phyloP scores from a whole-genome alignment of 2,113 vertebrate genomes.

The Gasterosteus aculeatus region DNA sequence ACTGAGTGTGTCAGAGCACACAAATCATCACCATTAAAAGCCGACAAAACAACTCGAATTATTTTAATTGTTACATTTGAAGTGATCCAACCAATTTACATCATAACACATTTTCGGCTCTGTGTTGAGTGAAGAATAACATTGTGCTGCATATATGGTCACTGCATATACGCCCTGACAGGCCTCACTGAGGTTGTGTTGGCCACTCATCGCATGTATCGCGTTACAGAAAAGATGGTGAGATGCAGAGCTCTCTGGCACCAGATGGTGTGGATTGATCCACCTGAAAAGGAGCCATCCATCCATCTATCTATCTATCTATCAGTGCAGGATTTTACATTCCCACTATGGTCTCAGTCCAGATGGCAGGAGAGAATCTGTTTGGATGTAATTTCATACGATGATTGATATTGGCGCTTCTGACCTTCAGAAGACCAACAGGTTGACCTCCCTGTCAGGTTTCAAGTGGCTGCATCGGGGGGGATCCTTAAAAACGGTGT shows the following conservation, averaged over 20 bases:
- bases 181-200: conserved; percentile 40
- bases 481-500: neutral
- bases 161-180: conserved; percentile 36
- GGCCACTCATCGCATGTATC: conserved; percentile 40
- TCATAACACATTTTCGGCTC: neutral
- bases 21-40: neutral
- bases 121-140: conserved; percentile 6
- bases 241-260: neutral
- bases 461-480: neutral
- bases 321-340: neutral
- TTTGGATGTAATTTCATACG: neutral
- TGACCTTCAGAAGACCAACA: neutral
- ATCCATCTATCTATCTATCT: too few species aligned
- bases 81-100: neutral
- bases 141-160: conserved; percentile 34
- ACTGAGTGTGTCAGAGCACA: neutral
- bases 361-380: neutral
- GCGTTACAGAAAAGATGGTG: conserved; percentile 9
- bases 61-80: neutral
- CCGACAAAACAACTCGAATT: neutral
- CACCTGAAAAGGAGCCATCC: neutral
- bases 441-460: neutral
- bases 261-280: conserved; percentile 25
- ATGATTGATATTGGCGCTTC: neutral
- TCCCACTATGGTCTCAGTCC: neutral